Percentiles rank a stretch among this genome's conserved stretches.
Evolutionary conservation across 1,140 invertebrate species (phyloP).

Genomic region (Pachypsylla venusta): DNA sequence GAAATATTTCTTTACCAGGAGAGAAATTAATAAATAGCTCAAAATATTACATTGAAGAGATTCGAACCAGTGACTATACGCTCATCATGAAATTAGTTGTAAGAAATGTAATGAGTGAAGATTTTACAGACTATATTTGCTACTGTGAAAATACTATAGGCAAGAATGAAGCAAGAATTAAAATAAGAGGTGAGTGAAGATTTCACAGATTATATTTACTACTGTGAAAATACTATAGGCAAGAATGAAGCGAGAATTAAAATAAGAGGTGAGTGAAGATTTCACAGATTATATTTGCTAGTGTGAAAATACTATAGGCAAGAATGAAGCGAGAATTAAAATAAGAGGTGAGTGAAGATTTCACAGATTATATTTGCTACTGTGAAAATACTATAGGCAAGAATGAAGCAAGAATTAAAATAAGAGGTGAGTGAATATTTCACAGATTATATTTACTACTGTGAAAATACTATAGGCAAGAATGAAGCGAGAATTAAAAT

Average conservation of each 20-base stretch:
- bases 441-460: too few species aligned
- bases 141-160: slow-evolving; percentile 1
- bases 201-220: background rate
- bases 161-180: background rate
- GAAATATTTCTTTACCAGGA: background rate
- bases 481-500: too few species aligned
- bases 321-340: background rate
- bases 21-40: slow-evolving; percentile 6
- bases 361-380: background rate
- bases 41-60: background rate
- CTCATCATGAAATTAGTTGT: background rate
- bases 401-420: background rate
- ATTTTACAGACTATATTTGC: slow-evolving; percentile 4
- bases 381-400: background rate
- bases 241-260: background rate
- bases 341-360: background rate
- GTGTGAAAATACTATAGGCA: background rate
- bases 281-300: background rate
- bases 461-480: too few species aligned
- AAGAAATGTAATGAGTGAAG: background rate
- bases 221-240: background rate
- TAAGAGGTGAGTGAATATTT: background rate
- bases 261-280: background rate
- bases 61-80: slow-evolving; percentile 5
- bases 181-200: background rate